Conservation (phyloP, 2,113 vertebrate genomes). For the Sminthopsis crassicaudata region DNA sequence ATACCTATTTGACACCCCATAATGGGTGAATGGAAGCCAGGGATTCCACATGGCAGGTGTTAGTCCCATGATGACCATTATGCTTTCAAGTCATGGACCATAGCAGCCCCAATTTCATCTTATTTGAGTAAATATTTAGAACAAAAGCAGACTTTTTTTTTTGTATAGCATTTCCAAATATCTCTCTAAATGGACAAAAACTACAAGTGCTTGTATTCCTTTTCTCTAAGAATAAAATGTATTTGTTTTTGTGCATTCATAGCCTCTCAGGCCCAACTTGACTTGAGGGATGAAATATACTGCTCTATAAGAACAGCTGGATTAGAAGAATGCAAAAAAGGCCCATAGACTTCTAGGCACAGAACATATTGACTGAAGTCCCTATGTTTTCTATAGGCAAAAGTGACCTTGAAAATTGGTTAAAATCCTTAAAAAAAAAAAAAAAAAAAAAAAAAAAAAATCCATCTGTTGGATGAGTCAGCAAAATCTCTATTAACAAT, state of each 20-base stretch:
- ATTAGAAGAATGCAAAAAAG: neutral
- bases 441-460: too few species aligned
- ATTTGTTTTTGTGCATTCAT: neutral
- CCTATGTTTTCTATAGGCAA: neutral
- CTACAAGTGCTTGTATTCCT: neutral
- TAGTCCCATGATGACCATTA: neutral
- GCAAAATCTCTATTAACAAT: neutral
- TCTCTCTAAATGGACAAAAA: neutral
- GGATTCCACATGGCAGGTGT: neutral
- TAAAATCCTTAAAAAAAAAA: neutral
- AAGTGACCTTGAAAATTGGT: neutral
- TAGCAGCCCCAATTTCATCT: neutral
- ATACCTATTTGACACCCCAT: neutral
- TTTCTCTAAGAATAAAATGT: neutral
- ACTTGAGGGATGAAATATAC: neutral
- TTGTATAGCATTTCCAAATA: neutral
- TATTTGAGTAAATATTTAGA: neutral
- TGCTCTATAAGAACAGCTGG: neutral
- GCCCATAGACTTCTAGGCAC: neutral
- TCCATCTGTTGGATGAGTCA: neutral
- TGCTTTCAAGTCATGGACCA: neutral
- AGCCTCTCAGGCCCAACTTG: neutral
- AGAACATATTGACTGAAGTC: neutral
- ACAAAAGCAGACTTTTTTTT: neutral
- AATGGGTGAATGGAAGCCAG: neutral